phyloP scores from a whole-genome alignment of 2,888 invertebrate species.

The Caenorhabditis imperialis region DNA sequence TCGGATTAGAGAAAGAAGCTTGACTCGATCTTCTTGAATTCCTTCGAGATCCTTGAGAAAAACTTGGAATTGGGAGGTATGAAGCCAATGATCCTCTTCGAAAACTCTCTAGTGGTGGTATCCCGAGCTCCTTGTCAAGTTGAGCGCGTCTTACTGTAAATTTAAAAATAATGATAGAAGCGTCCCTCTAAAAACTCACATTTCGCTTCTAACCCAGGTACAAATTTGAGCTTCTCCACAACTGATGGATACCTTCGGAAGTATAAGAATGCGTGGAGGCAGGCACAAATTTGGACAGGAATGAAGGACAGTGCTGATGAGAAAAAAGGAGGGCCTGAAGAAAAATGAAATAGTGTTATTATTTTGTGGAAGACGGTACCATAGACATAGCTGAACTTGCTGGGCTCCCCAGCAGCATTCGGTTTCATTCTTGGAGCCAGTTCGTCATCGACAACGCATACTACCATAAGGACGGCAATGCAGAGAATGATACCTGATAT shows the following conservation, averaged over 20 bases:
- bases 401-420: conserved; percentile 75
- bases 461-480: conserved; percentile 75
- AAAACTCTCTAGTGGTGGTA: conserved; percentile 66
- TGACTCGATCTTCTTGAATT: conserved; percentile 61
- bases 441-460: conserved; percentile 78
- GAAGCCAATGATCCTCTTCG: conserved; percentile 65
- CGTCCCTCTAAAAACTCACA: conserved; percentile 13
- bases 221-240: conserved; percentile 67
- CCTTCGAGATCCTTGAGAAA: conserved; percentile 49
- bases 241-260: conserved; percentile 69
- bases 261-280: conserved; percentile 72
- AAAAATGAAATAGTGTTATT: neutral
- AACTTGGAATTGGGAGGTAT: conserved; percentile 66
- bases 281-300: conserved; percentile 74
- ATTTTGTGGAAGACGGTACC: conserved; percentile 46
- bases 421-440: conserved; percentile 76
- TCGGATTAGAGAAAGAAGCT: conserved; percentile 60
- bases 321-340: conserved; percentile 72
- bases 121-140: conserved; percentile 69
- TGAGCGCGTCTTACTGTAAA: conserved; percentile 67
- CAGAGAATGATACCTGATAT: conserved; percentile 66
- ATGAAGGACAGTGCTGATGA: conserved; percentile 73
- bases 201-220: conserved; percentile 68
- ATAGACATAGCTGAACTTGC: conserved; percentile 72
- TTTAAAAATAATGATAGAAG: neutral